Percentiles rank a stretch among this genome's conserved stretches.
Conservation (phyloP, 2,888 invertebrate species). For the Malthinus flaveolus region DNA sequence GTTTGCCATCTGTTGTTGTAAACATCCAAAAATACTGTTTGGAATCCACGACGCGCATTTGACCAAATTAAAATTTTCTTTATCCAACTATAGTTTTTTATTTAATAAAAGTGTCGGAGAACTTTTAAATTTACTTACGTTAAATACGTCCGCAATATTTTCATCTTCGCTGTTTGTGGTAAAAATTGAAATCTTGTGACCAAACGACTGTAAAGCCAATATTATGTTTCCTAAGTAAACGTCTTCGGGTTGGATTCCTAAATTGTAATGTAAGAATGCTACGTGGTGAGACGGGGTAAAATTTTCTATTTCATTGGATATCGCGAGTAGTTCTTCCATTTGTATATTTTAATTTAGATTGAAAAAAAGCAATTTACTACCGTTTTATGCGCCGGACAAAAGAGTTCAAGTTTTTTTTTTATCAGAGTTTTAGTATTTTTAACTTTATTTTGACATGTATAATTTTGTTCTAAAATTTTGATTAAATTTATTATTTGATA, state of each 20-base stretch:
- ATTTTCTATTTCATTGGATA: not conserved
- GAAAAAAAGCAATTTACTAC: too few species aligned
- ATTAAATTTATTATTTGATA: too few species aligned
- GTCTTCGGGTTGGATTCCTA: conserved; percentile 43
- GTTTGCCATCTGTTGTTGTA: conserved; percentile 31
- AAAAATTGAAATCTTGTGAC: conserved; percentile 44
- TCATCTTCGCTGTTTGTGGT: conserved; percentile 41
- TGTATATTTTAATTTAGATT: too few species aligned
- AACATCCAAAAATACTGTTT: conserved; percentile 38
- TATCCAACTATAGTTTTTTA: not conserved
- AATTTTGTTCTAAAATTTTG: too few species aligned
- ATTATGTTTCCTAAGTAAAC: conserved; percentile 46
- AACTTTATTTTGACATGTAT: too few species aligned
- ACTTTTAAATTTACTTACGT: conserved; percentile 36
- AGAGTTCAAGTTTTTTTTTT: too few species aligned
- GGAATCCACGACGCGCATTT: conserved; percentile 47
- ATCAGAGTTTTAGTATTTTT: too few species aligned
- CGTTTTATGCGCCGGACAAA: too few species aligned
- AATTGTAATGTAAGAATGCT: conserved; percentile 46
- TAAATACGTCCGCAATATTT: conserved; percentile 42
- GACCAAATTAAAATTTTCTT: not conserved
- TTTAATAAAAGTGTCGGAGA: not conserved
- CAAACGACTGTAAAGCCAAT: conserved; percentile 40
- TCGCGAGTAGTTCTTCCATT: not conserved
- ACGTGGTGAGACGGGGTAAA: conserved; percentile 31